Evolutionary conservation across 2,113 vertebrate genomes (phyloP).

Genomic region (Oreochromis spilurus): DNA sequence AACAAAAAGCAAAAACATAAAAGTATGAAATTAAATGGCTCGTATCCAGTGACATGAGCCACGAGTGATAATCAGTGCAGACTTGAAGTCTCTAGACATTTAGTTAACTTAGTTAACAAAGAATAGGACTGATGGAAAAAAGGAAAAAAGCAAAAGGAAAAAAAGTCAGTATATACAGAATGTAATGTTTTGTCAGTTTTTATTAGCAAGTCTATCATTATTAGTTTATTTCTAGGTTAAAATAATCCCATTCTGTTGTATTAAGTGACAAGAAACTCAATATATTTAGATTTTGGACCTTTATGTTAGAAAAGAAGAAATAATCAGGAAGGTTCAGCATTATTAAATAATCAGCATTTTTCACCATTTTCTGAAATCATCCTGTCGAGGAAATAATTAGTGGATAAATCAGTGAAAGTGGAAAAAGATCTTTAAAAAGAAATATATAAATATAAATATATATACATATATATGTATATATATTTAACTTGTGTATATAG

Average conservation of each 20-base stretch:
- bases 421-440: background rate
- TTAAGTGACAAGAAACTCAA: background rate
- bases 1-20: background rate
- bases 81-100: background rate
- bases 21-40: background rate
- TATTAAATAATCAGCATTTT: rapidly evolving
- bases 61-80: background rate
- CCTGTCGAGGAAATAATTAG: background rate
- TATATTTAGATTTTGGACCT: background rate
- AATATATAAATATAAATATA: no score
- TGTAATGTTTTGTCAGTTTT: background rate
- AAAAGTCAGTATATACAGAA: background rate
- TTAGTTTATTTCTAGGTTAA: background rate
- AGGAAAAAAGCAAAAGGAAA: background rate
- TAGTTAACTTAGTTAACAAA: background rate
- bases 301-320: background rate
- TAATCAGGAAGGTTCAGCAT: background rate
- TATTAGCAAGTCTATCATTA: background rate
- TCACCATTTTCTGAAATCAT: background rate
- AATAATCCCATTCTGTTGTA: background rate
- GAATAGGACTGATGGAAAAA: background rate
- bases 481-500: no score
- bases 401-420: rapidly evolving
- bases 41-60: rapidly evolving
- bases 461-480: no score